Percentiles rank a stretch among this genome's conserved stretches.
Conservation (phyloP, 2,888 invertebrate species). For the Tetragonula carbonaria region DNA sequence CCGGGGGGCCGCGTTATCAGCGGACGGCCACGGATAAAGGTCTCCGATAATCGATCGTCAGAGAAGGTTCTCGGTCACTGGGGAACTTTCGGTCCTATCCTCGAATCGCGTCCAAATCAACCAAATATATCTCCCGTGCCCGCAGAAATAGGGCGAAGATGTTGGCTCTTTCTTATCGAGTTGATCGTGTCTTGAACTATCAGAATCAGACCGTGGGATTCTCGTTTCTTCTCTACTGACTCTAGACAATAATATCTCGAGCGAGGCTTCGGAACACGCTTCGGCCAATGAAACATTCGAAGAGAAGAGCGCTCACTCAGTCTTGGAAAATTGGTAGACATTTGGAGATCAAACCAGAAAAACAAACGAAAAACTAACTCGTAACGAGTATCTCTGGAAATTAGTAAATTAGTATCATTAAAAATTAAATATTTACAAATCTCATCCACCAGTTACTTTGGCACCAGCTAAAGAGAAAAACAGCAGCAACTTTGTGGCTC, state of each 20-base stretch:
- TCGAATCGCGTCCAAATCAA: neutral
- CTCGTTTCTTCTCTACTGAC: too few species aligned
- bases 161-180: too few species aligned
- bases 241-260: too few species aligned
- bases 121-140: neutral
- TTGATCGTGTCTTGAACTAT: neutral
- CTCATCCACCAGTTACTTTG: neutral
- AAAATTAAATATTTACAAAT: neutral
- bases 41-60: slow-evolving; percentile 48
- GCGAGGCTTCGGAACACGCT: too few species aligned
- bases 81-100: neutral
- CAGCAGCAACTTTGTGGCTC: neutral
- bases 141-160: neutral
- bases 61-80: slow-evolving; percentile 50
- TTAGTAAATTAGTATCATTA: too few species aligned
- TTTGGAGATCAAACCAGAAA: neutral
- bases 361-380: neutral
- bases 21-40: slow-evolving; percentile 40
- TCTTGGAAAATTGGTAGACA: neutral
- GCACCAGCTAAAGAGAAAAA: neutral
- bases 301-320: neutral
- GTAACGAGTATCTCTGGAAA: too few species aligned
- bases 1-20: slow-evolving; percentile 47
- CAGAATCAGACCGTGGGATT: too few species aligned
- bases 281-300: neutral